Conservation (phyloP, 1,140 invertebrate species). For the Nomia melanderi region DNA sequence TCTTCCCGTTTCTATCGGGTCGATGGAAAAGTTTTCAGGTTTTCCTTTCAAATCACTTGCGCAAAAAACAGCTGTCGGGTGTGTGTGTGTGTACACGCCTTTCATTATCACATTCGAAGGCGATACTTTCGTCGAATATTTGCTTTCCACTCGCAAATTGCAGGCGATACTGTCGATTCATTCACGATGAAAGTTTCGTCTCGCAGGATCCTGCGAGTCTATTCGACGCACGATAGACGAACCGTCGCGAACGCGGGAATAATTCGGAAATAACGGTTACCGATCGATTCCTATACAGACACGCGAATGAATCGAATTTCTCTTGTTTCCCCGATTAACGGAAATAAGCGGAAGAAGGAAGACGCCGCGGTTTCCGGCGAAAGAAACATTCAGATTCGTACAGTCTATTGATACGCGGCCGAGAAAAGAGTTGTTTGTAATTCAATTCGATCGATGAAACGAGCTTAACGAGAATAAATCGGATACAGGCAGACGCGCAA, state of each 20-base stretch:
- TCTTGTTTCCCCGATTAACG: too few relatives aligned
- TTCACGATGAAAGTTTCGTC: neutral
- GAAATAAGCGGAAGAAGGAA: too few relatives aligned
- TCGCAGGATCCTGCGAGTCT: too few relatives aligned
- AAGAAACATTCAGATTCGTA: slow-evolving; percentile 9
- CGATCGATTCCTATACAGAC: too few relatives aligned
- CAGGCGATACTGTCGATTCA: neutral
- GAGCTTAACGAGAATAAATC: slow-evolving; percentile 34
- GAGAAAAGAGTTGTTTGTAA: slow-evolving; percentile 23
- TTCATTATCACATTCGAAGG: neutral
- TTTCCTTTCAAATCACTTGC: too few relatives aligned
- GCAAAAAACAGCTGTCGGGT: too few relatives aligned
- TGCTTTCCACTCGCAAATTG: neutral
- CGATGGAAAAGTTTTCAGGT: too few relatives aligned
- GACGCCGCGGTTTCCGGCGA: neutral
- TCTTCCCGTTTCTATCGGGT: too few relatives aligned
- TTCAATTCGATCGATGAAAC: slow-evolving; percentile 35
- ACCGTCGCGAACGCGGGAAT: too few relatives aligned
- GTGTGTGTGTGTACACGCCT: neutral
- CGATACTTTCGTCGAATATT: neutral
- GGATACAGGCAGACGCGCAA: neutral
- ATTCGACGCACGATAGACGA: too few relatives aligned
- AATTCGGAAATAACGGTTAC: too few relatives aligned
- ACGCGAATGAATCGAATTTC: too few relatives aligned
- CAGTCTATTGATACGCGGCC: slow-evolving; percentile 24